Evolutionary conservation across 2,113 vertebrate genomes (phyloP), one percentile per base, ranked within the genome.

Genomic region (Daphoenositta chrysoptera): DNA sequence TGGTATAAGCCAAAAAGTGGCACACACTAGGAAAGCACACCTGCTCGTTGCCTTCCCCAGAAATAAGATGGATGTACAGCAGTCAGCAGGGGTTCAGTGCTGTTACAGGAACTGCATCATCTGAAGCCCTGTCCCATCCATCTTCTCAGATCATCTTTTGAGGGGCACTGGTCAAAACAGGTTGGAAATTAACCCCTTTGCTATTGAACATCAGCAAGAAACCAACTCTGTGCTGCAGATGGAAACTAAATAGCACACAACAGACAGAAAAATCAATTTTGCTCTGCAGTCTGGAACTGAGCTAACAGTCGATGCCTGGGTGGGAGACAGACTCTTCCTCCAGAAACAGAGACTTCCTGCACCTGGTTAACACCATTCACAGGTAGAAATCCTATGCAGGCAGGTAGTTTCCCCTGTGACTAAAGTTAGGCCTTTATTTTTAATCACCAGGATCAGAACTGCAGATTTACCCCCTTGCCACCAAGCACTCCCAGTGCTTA

Each of bases 11-110:
- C 40, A 45, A 71, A 87, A 69, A 8, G 11, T 12, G 18, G 11
- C 17, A 54, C 1, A 0, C 2, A 7, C 35, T 58, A 66, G 27
- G 15, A 77, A 88, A 73, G 63, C 1, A 0, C 14, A 76, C 19
- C 26, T 60, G 26, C 51, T 64, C 2, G 0, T 9, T 24, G 8
- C 22, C 33, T 85, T 54, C 24, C 37, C 39, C n/a, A 28, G 65
- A 79, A 83, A n/a, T 11, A 44, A 65, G 24, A 47, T 15, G 17
- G 19, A 66, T 23, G 22, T 58, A 88, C 63, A 86, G 15, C 37
- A 47, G 28, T 6, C 72, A 93, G 21, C 4, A 6, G 23, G 18
- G 33, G 12, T 56, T 93, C 42, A 58, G 15, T 30, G 23, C 23
- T 58, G 15, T 26, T 44, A 70, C 17, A 80, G 11, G 31, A 81